Conservation (phyloP, 2,888 invertebrate species). For the Drosophila greeni region DNA sequence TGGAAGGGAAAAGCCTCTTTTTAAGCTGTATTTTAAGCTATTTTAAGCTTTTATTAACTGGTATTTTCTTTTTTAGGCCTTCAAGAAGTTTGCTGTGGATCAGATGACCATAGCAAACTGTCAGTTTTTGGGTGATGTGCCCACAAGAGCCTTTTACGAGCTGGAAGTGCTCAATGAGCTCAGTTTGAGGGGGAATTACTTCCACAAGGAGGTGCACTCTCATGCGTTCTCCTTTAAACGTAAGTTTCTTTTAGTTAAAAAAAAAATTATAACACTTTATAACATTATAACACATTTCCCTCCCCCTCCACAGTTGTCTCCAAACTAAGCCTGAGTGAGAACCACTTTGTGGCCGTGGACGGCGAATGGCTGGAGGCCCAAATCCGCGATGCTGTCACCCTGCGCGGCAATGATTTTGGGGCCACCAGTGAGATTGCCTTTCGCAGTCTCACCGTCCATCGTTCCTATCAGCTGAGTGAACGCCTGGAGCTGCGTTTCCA, state of each 20-base stretch:
- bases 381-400: slow-evolving; percentile 71
- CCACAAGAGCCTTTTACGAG: slow-evolving; percentile 87
- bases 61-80: slow-evolving; percentile 80
- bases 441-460: slow-evolving; percentile 74
- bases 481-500: slow-evolving; percentile 76
- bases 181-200: slow-evolving; percentile 83
- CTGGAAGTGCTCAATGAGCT: slow-evolving; percentile 85
- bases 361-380: slow-evolving; percentile 77
- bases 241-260: no score
- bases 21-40: background rate
- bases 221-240: slow-evolving; percentile 83
- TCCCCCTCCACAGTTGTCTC: slow-evolving; percentile 62
- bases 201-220: slow-evolving; percentile 83
- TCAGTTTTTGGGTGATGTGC: slow-evolving; percentile 81
- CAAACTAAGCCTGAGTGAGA: slow-evolving; percentile 74
- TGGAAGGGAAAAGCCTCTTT: background rate
- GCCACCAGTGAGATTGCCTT: slow-evolving; percentile 76
- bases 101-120: slow-evolving; percentile 84
- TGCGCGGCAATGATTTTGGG: slow-evolving; percentile 76
- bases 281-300: no score
- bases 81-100: slow-evolving; percentile 87
- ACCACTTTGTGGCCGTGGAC: slow-evolving; percentile 71
- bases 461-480: slow-evolving; percentile 74
- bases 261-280: no score
- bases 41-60: background rate